These are phyloP conservation scores for Pentamera pediparva DNA, from an alignment of 53 echinoderm and acorn worm species.

Conservation along the genomic window DNA sequence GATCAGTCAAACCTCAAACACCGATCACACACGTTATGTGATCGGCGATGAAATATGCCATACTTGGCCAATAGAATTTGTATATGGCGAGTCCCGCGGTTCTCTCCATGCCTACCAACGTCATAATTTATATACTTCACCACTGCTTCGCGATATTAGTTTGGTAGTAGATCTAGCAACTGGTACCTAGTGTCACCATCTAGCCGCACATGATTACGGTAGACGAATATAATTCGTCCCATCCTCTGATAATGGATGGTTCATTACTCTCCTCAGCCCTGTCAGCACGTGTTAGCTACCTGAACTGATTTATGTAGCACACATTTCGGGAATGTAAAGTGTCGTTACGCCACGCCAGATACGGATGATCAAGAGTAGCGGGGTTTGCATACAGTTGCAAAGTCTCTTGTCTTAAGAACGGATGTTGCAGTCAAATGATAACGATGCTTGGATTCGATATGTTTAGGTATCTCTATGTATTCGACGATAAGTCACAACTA, in stretches of 20 bases:
- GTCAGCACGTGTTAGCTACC: neutral
- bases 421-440: no score
- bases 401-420: no score
- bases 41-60: conserved; percentile 32
- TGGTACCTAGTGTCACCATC: conserved; percentile 24
- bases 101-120: conserved; percentile 42
- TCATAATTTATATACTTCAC: conserved; percentile 38
- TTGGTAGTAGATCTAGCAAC: conserved; percentile 27
- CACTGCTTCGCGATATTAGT: neutral
- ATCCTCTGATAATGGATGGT: conserved; percentile 17
- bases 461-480: no score
- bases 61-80: conserved; percentile 50
- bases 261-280: neutral
- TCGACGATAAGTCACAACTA: no score
- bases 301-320: neutral
- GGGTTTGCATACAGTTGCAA: no score
- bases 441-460: no score
- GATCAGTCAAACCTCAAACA: conserved; percentile 28
- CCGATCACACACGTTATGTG: conserved; percentile 37
- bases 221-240: conserved; percentile 27
- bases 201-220: neutral
- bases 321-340: no score
- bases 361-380: no score
- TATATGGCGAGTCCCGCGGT: conserved; percentile 30
- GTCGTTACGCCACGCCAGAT: no score